A percentile compares a stretch with the other conserved stretches of the same genome.
Conservation (phyloP, 2,113 vertebrate species). For the Rana temporaria region DNA sequence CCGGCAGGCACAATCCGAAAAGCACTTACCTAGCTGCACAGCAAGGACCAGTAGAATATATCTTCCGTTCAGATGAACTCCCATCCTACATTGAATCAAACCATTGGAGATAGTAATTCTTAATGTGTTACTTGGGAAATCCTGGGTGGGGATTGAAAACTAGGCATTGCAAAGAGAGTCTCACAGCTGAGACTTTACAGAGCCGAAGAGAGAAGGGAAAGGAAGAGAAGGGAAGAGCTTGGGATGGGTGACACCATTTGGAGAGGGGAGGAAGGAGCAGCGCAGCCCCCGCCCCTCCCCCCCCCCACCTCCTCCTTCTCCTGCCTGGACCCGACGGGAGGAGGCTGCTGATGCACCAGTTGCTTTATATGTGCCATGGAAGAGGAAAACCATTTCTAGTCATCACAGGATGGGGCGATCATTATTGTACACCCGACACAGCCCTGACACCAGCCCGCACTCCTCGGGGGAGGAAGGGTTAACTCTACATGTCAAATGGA, state of each 20-base stretch:
- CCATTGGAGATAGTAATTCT: slow-evolving; percentile 86
- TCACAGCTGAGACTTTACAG: slow-evolving; percentile 77
- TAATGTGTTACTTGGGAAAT: slow-evolving; percentile 84
- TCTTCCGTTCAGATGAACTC: slow-evolving; percentile 93
- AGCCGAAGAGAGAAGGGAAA: slow-evolving; percentile 69
- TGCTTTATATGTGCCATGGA: slow-evolving; percentile 72
- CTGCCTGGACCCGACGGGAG: slow-evolving; percentile 77
- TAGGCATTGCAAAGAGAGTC: slow-evolving; percentile 86
- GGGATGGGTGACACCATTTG: slow-evolving; percentile 86
- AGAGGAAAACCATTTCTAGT: slow-evolving; percentile 74
- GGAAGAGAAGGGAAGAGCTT: slow-evolving; percentile 67
- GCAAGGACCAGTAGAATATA: slow-evolving; percentile 89
- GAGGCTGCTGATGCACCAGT: slow-evolving; percentile 70
- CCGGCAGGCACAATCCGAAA: slow-evolving; percentile 37
- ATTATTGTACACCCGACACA: slow-evolving; percentile 60
- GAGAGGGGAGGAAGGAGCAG: slow-evolving; percentile 80
- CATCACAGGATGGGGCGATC: slow-evolving; percentile 66
- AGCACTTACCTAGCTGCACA: slow-evolving; percentile 92
- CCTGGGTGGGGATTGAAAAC: slow-evolving; percentile 77
- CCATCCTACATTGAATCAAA: slow-evolving; percentile 95
- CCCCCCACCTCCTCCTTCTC: no score
- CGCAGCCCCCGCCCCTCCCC: slow-evolving; percentile 82
- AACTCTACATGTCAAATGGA: not conserved
- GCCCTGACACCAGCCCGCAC: slow-evolving; percentile 29
- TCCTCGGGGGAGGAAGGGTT: slow-evolving; percentile 10